Percentiles rank a stretch among this genome's conserved stretches.
phyloP scores from a whole-genome alignment of 2,888 invertebrate species.

The Cacoxenus indagator region DNA sequence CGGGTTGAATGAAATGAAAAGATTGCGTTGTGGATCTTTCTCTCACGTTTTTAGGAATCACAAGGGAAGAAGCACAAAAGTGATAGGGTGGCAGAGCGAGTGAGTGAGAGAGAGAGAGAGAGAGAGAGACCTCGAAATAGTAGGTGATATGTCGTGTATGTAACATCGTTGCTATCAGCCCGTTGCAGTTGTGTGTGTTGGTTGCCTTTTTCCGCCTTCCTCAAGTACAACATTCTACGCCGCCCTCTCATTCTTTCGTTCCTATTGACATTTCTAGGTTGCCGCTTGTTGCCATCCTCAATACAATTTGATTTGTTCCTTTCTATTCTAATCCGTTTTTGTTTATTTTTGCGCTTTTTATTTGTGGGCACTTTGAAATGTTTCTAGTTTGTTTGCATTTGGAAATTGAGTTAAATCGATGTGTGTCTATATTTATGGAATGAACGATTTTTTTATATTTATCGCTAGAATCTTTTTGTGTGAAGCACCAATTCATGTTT shows the following conservation, averaged over 20 bases:
- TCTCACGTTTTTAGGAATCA: conserved; percentile 33
- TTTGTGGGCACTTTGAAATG: conserved; percentile 25
- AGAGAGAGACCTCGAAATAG: too few relatives aligned
- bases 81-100: too few relatives aligned
- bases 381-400: conserved; percentile 25
- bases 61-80: conserved; percentile 33
- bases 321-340: conserved; percentile 1
- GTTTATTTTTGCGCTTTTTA: conserved; percentile 10
- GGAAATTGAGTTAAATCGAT: conserved; percentile 6
- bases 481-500: neutral
- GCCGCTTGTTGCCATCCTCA: conserved; percentile 3
- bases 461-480: neutral
- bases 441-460: neutral
- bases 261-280: conserved; percentile 59
- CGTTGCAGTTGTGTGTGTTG: conserved; percentile 29
- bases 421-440: neutral
- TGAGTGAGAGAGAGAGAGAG: too few relatives aligned
- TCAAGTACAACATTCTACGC: too few relatives aligned
- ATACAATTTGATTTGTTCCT: neutral
- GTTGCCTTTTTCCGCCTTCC: neutral
- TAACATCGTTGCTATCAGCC: too few relatives aligned
- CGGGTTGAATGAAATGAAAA: conserved; percentile 38
- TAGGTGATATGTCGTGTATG: too few relatives aligned
- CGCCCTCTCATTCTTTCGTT: conserved; percentile 18
- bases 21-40: neutral